Evolutionary conservation across 2,797 vertebrate species (phyloP).

Genomic region (Lithobates sylvaticus): DNA sequence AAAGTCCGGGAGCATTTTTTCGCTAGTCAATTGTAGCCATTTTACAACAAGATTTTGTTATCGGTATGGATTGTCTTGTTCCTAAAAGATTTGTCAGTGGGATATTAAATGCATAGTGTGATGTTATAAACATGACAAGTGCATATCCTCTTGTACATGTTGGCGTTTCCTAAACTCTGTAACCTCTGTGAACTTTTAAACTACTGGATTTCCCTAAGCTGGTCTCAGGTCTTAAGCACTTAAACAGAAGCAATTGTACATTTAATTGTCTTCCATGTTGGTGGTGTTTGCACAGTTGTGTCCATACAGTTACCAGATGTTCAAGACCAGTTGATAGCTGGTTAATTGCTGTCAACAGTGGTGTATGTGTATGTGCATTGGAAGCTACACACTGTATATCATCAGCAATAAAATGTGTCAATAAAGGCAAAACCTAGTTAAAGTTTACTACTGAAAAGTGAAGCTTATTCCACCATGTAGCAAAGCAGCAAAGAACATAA

Average conservation of each 20-base stretch:
- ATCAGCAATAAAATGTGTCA: neutral
- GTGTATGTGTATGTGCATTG: neutral
- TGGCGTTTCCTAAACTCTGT: neutral
- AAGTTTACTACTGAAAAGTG: conserved; percentile 3
- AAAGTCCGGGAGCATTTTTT: no score
- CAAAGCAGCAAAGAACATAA: neutral
- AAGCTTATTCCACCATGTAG: neutral
- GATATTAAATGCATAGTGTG: neutral
- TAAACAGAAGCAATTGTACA: conserved; percentile 4
- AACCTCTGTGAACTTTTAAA: conserved; percentile 16
- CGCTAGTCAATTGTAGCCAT: no score
- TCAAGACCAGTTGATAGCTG: neutral
- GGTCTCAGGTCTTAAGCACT: neutral
- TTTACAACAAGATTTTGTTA: no score
- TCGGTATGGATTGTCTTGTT: neutral
- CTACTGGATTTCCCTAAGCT: neutral
- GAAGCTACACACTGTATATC: neutral
- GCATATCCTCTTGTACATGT: neutral
- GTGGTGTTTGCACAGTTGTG: conserved; percentile 33
- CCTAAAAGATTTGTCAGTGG: neutral
- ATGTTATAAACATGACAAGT: neutral
- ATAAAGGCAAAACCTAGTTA: neutral
- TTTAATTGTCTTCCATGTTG: neutral
- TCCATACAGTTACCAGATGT: conserved; percentile 25
- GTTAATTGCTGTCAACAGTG: neutral